Percentiles rank a stretch among this genome's conserved stretches.
These are phyloP conservation scores for Podocnemis expansa DNA, from an alignment of 2,113 vertebrate species.

Conservation along the genomic window DNA sequence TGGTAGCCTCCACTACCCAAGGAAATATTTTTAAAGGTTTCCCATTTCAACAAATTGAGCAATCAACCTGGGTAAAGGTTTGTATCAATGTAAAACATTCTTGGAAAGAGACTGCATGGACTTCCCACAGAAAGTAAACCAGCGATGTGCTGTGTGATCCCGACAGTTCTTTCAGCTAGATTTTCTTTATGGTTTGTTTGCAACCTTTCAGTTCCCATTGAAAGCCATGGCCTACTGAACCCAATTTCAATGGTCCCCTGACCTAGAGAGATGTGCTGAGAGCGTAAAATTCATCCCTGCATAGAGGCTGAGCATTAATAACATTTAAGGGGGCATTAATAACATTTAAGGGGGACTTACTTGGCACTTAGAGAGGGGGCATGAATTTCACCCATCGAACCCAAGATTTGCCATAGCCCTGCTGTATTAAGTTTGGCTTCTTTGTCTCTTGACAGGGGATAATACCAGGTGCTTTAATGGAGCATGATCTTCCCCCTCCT, in stretches of 20 bases:
- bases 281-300: not conserved
- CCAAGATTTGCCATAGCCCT: not conserved
- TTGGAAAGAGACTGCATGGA: not conserved
- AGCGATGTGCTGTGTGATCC: not conserved
- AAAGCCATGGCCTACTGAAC: not conserved
- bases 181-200: not conserved
- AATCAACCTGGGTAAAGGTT: not conserved
- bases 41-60: not conserved
- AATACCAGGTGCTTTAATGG: not conserved
- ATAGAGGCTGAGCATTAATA: not conserved
- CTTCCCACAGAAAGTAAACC: not conserved
- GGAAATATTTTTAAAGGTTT: not conserved
- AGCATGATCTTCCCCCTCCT: not conserved
- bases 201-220: not conserved
- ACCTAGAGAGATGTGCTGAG: not conserved
- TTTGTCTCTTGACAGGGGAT: not conserved
- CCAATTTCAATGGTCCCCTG: not conserved
- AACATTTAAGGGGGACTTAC: not conserved
- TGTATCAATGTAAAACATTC: not conserved
- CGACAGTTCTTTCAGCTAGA: not conserved
- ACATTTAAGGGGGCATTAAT: not conserved
- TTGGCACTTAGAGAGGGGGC: not conserved
- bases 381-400: not conserved
- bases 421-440: not conserved
- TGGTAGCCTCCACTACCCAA: rapidly evolving